Conservation (phyloP, 2,113 vertebrate genomes). For the Saccopteryx bilineata region DNA sequence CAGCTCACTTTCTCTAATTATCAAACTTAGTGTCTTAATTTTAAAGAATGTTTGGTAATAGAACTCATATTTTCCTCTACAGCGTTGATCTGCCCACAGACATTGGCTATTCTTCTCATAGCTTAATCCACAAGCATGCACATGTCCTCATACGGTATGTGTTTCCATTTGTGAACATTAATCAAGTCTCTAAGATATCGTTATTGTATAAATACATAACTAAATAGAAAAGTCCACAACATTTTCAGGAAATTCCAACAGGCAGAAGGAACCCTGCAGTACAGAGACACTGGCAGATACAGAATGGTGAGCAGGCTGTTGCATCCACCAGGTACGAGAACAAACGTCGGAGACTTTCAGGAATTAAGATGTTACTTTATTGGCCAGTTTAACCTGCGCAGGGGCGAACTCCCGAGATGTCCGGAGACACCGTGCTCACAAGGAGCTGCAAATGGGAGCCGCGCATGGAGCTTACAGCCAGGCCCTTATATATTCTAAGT, state of each 20-base stretch:
- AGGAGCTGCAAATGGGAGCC: too few relatives aligned
- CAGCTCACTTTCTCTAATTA: constrained; percentile 33
- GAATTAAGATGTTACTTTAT: too few relatives aligned
- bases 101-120: neutral
- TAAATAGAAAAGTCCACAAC: neutral
- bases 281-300: neutral
- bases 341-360: too few relatives aligned
- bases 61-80: neutral
- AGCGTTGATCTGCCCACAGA: neutral
- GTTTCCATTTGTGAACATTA: constrained; percentile 36
- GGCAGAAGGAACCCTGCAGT: neutral
- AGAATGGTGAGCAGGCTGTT: neutral
- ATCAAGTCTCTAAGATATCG: neutral
- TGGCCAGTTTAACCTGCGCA: too few relatives aligned
- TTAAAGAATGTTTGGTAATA: constrained; percentile 14
- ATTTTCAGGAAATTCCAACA: neutral
- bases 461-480: too few relatives aligned
- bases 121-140: neutral
- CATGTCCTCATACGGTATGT: neutral
- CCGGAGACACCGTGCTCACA: too few relatives aligned
- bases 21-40: neutral
- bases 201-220: neutral
- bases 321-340: too few relatives aligned
- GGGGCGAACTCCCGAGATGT: too few relatives aligned
- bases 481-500: too few relatives aligned